A percentile compares a stretch with the other conserved stretches of the same genome.
Conservation (phyloP, 2,113 vertebrate species). For the Eonycteris spelaea region DNA sequence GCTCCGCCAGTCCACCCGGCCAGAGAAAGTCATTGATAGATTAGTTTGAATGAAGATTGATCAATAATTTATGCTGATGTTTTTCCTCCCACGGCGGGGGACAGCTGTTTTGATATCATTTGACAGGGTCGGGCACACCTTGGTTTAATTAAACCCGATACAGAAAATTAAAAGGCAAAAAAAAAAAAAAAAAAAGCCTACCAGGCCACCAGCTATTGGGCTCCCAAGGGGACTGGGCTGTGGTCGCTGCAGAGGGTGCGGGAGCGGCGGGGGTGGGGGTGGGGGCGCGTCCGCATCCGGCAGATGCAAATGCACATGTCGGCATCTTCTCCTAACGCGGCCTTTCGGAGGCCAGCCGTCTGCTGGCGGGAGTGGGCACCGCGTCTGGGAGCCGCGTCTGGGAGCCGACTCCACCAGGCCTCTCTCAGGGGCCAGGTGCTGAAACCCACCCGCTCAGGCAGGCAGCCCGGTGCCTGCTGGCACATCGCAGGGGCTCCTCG, state of each 20-base stretch:
- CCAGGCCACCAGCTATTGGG: background rate
- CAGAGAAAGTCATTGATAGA: constrained; percentile 73
- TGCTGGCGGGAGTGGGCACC: background rate
- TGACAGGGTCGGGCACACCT: constrained; percentile 79
- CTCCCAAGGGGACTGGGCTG: constrained; percentile 58
- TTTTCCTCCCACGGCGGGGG: constrained; percentile 56
- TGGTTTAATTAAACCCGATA: constrained; percentile 81
- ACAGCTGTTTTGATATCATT: constrained; percentile 69
- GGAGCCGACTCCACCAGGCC: background rate
- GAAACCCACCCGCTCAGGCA: no score
- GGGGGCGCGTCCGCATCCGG: background rate
- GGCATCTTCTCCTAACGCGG: constrained; percentile 72
- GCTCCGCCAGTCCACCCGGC: background rate
- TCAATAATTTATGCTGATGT: constrained; percentile 81
- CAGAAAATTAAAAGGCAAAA: constrained; percentile 76
- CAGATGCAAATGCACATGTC: constrained; percentile 63
- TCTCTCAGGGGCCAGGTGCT: background rate
- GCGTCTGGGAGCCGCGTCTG: background rate
- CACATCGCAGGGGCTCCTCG: background rate
- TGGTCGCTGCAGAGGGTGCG: constrained; percentile 64
- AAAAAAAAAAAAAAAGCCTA: background rate
- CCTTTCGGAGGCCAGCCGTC: constrained; percentile 69
- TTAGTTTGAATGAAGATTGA: constrained; percentile 74
- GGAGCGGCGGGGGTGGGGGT: constrained; percentile 33
- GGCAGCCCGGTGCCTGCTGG: no score